Base-by-base conservation (phyloP, 2,113 vertebrate genomes). In the Nerophis lumbriciformis region DNA sequence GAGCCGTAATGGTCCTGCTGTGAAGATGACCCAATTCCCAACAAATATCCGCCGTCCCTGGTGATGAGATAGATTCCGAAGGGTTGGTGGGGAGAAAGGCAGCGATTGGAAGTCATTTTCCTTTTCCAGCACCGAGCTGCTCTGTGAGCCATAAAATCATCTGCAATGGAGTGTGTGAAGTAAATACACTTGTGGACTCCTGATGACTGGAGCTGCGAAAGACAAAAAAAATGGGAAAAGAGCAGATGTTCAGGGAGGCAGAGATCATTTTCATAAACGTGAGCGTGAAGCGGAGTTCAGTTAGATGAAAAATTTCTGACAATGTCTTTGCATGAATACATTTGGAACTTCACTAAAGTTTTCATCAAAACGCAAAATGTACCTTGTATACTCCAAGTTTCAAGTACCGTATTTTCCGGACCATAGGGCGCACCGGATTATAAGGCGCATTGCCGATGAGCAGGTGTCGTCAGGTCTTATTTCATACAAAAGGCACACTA, bases 21-120 rank as follows among this genome's bases (percentile, higher is more conserved):
- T 73, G 67, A 82, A 66, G 75, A 83, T 82, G 76, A 79, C 77
- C 82, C 69, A 82, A 84, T 84, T 83, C 62, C 61, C 61, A 66
- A 45, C 67, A 85, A 77, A 79, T 76, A 51, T 49, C 48, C 49
- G 48, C 61, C 13, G 42, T 66, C 59, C 60, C 36, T 5, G 12
- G 52, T 62, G 55, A 61, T 63, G 64, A 49, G 68, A 65, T 68
- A 59, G 73, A 60, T 69, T 62, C 51, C 59, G 61, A 74, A 65
- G 73, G 63, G 53, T 70, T 52, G 57, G 50, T 49, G 68, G 66
- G 63, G 60, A 53, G 67, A 42, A 66, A 48, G 68, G 52, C 66
- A 58, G 59, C 69, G 53, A 80, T 78, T 73, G 62, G 9, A 73
- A 71, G 66, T 77, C 51, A 65, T 79, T 82, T 75, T 83, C 63